These are phyloP conservation scores for Rhodinocichla rosea DNA, from an alignment of 2,113 vertebrate genomes.

Conservation along the genomic window DNA sequence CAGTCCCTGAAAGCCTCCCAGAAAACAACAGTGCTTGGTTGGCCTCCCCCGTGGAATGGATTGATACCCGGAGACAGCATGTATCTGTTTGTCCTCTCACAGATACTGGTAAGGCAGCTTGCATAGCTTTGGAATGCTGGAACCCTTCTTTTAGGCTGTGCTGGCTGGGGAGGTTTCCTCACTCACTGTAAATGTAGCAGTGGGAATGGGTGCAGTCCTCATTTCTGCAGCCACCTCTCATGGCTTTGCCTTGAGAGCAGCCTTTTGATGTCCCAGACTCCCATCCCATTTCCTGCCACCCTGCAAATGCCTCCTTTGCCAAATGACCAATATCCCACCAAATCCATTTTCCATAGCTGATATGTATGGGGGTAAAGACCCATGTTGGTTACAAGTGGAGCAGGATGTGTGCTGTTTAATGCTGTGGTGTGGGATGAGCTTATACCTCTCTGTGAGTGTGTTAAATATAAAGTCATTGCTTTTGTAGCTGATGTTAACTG, in stretches of 20 bases:
- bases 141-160: neutral
- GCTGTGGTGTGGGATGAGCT: neutral
- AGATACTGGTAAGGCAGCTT: constrained; percentile 84
- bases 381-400: neutral
- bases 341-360: neutral
- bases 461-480: neutral
- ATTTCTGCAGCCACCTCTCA: neutral
- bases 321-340: neutral
- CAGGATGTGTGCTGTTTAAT: neutral
- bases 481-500: neutral
- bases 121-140: neutral
- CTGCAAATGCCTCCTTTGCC: neutral
- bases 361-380: neutral
- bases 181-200: neutral
- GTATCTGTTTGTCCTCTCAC: constrained; percentile 83
- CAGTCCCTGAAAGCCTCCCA: constrained; percentile 59
- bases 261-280: neutral
- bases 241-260: neutral
- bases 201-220: neutral
- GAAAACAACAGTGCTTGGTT: constrained; percentile 54
- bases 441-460: neutral
- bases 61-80: constrained; percentile 77
- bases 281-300: neutral
- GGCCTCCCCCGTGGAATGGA: constrained; percentile 75
- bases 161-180: neutral